These are phyloP conservation scores for Oscheius sp. DNA, from an alignment of 2,888 invertebrate species.

Conservation along the genomic window DNA sequence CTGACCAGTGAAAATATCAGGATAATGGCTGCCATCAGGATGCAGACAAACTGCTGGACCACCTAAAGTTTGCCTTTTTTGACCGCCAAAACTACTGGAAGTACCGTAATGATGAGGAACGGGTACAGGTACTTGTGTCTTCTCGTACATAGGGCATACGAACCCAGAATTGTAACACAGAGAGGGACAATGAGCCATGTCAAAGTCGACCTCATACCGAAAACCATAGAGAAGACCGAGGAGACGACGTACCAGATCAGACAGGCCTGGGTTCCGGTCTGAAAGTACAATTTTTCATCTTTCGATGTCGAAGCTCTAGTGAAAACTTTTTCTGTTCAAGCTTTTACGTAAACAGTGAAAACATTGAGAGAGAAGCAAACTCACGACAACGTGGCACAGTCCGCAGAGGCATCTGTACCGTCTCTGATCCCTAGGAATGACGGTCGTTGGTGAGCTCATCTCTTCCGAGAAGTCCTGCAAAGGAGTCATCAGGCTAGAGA, in stretches of 20 bases:
- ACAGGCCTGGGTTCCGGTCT: conserved; percentile 68
- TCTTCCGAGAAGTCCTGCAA: conserved; percentile 17
- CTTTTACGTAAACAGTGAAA: not conserved
- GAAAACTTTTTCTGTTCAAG: not conserved
- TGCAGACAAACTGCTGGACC: conserved; percentile 67
- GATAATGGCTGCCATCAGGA: conserved; percentile 67
- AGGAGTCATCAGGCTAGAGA: not conserved
- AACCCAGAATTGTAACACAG: conserved; percentile 60
- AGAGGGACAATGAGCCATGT: conserved; percentile 65
- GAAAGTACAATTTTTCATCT: conserved; percentile 25
- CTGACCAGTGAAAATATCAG: conserved; percentile 38
- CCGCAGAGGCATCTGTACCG: conserved; percentile 66
- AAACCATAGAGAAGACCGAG: conserved; percentile 63
- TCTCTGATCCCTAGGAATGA: conserved; percentile 33
- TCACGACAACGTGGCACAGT: conserved; percentile 65
- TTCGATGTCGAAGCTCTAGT: not conserved
- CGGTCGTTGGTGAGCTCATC: conserved; percentile 19
- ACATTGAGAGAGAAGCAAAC: conserved; percentile 24
- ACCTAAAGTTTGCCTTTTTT: conserved; percentile 41
- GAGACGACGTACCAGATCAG: conserved; percentile 63
- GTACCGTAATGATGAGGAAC: conserved; percentile 68
- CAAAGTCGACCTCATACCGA: conserved; percentile 66
- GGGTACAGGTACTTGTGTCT: conserved; percentile 70
- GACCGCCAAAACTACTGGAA: not conserved
- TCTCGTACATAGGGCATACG: conserved; percentile 61